Base-by-base conservation (phyloP, 2,113 vertebrate genomes). In the Nannobrachium achirus region DNA sequence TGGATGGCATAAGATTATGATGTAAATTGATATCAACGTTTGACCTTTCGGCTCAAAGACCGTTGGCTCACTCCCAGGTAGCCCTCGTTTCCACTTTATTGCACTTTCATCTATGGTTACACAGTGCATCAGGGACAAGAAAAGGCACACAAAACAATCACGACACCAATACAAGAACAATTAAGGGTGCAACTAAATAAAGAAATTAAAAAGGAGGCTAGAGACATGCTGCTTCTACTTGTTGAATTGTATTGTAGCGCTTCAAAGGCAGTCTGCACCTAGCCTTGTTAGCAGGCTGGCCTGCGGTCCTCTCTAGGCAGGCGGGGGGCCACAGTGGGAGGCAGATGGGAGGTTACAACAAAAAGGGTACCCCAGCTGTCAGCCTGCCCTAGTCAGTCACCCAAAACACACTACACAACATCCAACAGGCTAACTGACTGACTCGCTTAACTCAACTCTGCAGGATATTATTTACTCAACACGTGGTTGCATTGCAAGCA, bases 281-380 rank as follows among this genome's bases (percentile, higher is more conserved):
- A 20, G 6, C 56, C 19, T 52, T 42, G 60, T 66, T 18, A 25
- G n/a, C 19, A 51, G 16, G 38, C 41, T 11, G 51, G 18, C 41
- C 46, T 62, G 45, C 48, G 71, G 42, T 66, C 53, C 25, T 38
- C 11, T 11, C 13, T 13, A 16, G 8, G 8, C 48, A 68, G 63
- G 56, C 62, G 48, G 51, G 45, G 61, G 71, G 73, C 71, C 33
- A 0, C 42, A 19, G 45, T 49, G 10, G 58, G 46, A 52, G 44
- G 40, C 49, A 51, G 19, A 50, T n/a, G 39, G 56, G 59, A 57
- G 18, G 20, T 69, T 46, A 49, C 56, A 64, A 73, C 59, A 71
- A 63, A 74, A 52, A 62, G 40, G 15, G 13, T 44, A 2, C 20
- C 16, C 19, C 13, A 64, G 48, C 52, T 73, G 71, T 61, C 52